Conservation (phyloP, 2,113 vertebrate genomes). For the Mugil cephalus region DNA sequence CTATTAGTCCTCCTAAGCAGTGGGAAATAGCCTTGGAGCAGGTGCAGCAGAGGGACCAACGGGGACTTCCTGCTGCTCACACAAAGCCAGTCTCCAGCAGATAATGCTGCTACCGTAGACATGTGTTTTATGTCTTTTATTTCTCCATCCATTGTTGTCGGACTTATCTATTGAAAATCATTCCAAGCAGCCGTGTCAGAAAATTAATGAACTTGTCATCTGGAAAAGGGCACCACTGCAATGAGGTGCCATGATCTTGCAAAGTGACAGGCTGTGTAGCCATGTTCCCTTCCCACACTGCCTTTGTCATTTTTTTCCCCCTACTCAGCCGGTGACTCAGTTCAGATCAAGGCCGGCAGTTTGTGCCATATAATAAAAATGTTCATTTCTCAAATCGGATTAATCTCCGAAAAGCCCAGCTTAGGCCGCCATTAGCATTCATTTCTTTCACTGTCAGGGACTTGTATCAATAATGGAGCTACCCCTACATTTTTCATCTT, state of each 20-base stretch:
- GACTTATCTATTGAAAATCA: slow-evolving; percentile 73
- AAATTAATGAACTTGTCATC: slow-evolving; percentile 78
- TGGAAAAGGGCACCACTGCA: slow-evolving; percentile 70
- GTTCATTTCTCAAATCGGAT: slow-evolving; percentile 78
- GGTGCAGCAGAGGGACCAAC: slow-evolving; percentile 60
- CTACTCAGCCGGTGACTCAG: slow-evolving; percentile 63
- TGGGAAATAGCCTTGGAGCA: slow-evolving; percentile 60
- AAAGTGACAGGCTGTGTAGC: slow-evolving; percentile 63
- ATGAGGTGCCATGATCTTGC: slow-evolving; percentile 62
- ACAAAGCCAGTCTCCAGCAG: slow-evolving; percentile 60
- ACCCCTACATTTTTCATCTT: slow-evolving; percentile 73
- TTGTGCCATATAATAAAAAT: slow-evolving; percentile 74
- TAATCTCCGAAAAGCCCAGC: slow-evolving; percentile 78
- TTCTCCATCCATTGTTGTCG: slow-evolving; percentile 53
- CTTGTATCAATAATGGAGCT: slow-evolving; percentile 81
- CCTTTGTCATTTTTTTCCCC: slow-evolving; percentile 56
- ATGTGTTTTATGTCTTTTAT: slow-evolving; percentile 59
- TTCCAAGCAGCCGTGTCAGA: slow-evolving; percentile 51
- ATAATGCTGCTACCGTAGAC: slow-evolving; percentile 43
- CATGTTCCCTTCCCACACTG: slow-evolving; percentile 50
- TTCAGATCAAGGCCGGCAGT: slow-evolving; percentile 72
- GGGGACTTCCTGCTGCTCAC: slow-evolving; percentile 58
- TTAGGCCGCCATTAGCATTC: slow-evolving; percentile 79
- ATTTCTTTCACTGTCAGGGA: slow-evolving; percentile 73
- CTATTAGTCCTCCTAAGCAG: slow-evolving; percentile 54